Conservation (phyloP, 2,113 vertebrate genomes). For the Oncorhynchus gorbuscha region DNA sequence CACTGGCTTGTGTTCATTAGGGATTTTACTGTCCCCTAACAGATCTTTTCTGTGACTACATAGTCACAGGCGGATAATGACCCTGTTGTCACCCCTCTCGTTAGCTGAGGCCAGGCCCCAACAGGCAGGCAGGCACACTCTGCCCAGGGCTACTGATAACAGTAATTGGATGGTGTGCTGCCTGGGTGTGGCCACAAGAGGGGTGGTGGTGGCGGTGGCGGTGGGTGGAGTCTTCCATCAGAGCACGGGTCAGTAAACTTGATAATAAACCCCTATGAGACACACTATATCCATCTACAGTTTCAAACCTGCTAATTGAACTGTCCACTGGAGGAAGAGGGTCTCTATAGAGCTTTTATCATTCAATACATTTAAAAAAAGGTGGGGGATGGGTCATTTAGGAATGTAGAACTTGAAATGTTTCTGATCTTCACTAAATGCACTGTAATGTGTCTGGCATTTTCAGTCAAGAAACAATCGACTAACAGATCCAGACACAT, state of each 20-base stretch:
- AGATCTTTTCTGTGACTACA: slow-evolving; percentile 56
- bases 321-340: slow-evolving; percentile 1
- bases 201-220: neutral
- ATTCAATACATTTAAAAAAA: neutral
- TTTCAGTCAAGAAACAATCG: too few relatives aligned
- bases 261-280: slow-evolving; percentile 58
- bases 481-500: too few relatives aligned
- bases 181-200: slow-evolving; percentile 33
- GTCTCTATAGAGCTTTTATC: slow-evolving; percentile 5
- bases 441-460: too few relatives aligned
- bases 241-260: slow-evolving; percentile 47
- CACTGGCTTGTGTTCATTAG: slow-evolving; percentile 69
- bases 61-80: slow-evolving; percentile 69
- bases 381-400: neutral
- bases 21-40: slow-evolving; percentile 74
- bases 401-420: neutral
- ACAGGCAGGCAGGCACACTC: slow-evolving; percentile 13
- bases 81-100: slow-evolving; percentile 73
- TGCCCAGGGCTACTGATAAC: slow-evolving; percentile 56
- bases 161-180: slow-evolving; percentile 73
- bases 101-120: slow-evolving; percentile 60
- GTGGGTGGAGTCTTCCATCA: slow-evolving; percentile 43
- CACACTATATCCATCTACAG: slow-evolving; percentile 44
- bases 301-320: slow-evolving; percentile 57
- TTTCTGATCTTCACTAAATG: too few relatives aligned